Evolutionary conservation across 2,797 vertebrate species (phyloP).

Genomic region (Nothura maculosa): DNA sequence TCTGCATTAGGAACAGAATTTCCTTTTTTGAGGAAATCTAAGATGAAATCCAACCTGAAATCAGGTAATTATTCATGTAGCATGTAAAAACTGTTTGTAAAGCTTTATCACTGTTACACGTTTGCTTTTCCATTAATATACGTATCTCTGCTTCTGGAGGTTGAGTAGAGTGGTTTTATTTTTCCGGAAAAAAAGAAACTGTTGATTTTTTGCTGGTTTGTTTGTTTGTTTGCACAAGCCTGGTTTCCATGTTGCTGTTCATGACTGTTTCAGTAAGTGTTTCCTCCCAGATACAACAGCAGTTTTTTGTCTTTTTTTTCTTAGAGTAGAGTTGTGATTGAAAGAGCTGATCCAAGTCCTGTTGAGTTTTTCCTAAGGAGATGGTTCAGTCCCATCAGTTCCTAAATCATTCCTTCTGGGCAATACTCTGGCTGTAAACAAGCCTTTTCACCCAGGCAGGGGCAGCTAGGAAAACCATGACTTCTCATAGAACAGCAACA

Average conservation of each 20-base stretch:
- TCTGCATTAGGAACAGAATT: rapidly evolving
- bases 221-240: not conserved
- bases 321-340: not conserved
- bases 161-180: not conserved
- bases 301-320: not conserved
- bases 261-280: not conserved
- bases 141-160: not conserved
- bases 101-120: not conserved
- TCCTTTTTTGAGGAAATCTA: no score
- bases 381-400: not conserved
- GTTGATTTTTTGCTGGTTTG: not conserved
- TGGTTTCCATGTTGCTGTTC: constrained; percentile 2
- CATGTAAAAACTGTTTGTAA: not conserved
- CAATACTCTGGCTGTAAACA: not conserved
- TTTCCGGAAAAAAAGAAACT: not conserved
- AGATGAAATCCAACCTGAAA: not conserved
- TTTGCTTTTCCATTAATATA: not conserved
- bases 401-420: not conserved
- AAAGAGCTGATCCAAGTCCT: not conserved
- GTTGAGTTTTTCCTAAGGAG: not conserved
- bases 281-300: not conserved
- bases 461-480: not conserved
- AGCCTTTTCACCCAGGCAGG: not conserved
- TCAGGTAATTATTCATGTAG: not conserved
- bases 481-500: not conserved